Conservation (phyloP, 1,140 invertebrate genomes). For the Zelostemma sp. region DNA sequence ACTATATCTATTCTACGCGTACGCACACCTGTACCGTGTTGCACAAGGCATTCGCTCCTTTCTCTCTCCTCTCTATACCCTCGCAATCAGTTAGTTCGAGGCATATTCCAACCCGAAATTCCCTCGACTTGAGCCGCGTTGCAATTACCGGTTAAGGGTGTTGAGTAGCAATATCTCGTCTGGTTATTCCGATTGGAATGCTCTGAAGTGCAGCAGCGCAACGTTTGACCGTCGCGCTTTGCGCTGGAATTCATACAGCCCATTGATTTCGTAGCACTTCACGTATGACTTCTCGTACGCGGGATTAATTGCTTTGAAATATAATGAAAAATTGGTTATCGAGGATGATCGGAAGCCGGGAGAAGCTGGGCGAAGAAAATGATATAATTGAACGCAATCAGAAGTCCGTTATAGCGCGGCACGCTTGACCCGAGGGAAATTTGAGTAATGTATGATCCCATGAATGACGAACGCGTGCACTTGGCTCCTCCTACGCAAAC, state of each 20-base stretch:
- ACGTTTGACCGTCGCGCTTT: constrained; percentile 40
- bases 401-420: constrained; percentile 2
- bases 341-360: too few relatives aligned
- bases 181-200: constrained; percentile 62
- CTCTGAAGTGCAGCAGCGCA: constrained; percentile 53
- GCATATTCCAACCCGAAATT: constrained; percentile 28
- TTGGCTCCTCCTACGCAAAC: constrained; percentile 50
- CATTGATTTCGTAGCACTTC: constrained; percentile 26
- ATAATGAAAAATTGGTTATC: too few relatives aligned
- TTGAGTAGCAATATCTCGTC: constrained; percentile 68
- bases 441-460: constrained; percentile 46
- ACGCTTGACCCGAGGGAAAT: constrained; percentile 36
- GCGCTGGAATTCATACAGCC: constrained; percentile 15
- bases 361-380: background rate
- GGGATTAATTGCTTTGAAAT: constrained; percentile 40
- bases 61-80: background rate
- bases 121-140: constrained; percentile 32
- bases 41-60: background rate
- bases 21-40: background rate
- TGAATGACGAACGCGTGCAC: constrained; percentile 46
- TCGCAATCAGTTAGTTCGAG: constrained; percentile 5
- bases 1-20: background rate
- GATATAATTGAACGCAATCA: constrained; percentile 4
- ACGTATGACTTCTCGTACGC: constrained; percentile 10
- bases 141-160: constrained; percentile 52